A percentile compares a stretch with the other conserved stretches of the same genome.
Evolutionary conservation across 2,797 vertebrate species (phyloP).

Genomic region (Pseudomugil gertrudae): DNA sequence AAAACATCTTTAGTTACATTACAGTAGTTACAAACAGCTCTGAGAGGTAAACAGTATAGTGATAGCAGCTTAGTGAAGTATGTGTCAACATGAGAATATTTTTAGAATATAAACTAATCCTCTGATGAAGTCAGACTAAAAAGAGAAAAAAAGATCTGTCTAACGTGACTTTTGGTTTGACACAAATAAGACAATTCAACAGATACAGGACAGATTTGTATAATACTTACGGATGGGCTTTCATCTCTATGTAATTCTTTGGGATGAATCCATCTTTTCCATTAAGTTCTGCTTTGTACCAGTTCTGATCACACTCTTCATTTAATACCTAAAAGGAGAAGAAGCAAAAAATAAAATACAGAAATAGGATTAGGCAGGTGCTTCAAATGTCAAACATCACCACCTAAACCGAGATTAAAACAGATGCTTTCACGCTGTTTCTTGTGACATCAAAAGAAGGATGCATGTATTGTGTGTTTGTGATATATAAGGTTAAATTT

Average conservation of each 20-base stretch:
- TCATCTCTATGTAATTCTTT: slow-evolving; percentile 99
- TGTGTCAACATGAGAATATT: background rate
- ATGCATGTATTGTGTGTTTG: background rate
- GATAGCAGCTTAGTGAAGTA: background rate
- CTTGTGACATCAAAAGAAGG: slow-evolving; percentile 29
- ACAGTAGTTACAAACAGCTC: background rate
- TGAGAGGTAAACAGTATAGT: background rate
- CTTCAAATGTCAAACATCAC: slow-evolving; percentile 18
- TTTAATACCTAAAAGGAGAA: slow-evolving; percentile 90
- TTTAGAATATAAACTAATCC: background rate
- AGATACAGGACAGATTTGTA: background rate
- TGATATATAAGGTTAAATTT: slow-evolving; percentile 30
- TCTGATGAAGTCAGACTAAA: background rate
- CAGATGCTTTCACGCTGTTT: slow-evolving; percentile 27
- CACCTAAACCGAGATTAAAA: slow-evolving; percentile 14
- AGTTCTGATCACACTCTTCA: slow-evolving; percentile 99
- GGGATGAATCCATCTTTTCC: slow-evolving; percentile 99
- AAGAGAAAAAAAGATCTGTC: background rate
- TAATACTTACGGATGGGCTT: slow-evolving; percentile 95
- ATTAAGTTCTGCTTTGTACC: slow-evolving; percentile 98
- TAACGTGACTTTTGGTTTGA: no score
- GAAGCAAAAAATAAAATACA: background rate
- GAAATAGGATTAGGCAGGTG: slow-evolving; percentile 6
- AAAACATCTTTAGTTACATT: no score
- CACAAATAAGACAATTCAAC: background rate